Evolutionary conservation across 2,797 vertebrate genomes (phyloP).

Genomic region (Acestrorhynchus altus): DNA sequence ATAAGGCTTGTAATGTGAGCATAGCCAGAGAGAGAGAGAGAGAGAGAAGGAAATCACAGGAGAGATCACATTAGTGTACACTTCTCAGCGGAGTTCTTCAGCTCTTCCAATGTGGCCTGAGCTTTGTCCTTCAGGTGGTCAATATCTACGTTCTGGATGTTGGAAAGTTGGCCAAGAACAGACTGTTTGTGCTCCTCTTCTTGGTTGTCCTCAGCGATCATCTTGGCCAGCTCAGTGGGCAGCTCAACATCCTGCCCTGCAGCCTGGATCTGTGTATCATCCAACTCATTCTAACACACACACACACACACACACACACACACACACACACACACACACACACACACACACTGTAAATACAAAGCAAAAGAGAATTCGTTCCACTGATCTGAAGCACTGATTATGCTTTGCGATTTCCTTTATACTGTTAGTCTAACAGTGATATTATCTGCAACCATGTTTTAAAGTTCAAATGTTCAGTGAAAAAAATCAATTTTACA

Average conservation of each 20-base stretch:
- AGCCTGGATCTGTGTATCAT: constrained; percentile 94
- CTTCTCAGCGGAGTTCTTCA: constrained; percentile 95
- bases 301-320: constrained; percentile 13
- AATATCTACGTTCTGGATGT: constrained; percentile 93
- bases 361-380: neutral
- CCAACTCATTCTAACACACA: constrained; percentile 83
- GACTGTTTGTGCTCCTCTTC: constrained; percentile 93
- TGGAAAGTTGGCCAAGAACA: constrained; percentile 90
- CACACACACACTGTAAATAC: neutral
- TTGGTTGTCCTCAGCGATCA: constrained; percentile 95
- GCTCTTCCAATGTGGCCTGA: constrained; percentile 92
- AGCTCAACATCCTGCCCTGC: constrained; percentile 90
- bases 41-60: neutral
- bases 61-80: constrained; percentile 89
- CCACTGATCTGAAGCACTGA: neutral
- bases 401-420: neutral
- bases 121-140: constrained; percentile 96
- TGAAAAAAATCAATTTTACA: neutral
- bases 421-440: neutral
- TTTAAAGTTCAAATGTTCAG: neutral
- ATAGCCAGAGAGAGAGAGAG: neutral
- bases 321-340: neutral
- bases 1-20: neutral
- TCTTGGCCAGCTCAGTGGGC: constrained; percentile 95
- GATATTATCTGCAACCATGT: neutral